phyloP scores from a whole-genome alignment of 1,140 invertebrate species.

The Caerostris extrusa region DNA sequence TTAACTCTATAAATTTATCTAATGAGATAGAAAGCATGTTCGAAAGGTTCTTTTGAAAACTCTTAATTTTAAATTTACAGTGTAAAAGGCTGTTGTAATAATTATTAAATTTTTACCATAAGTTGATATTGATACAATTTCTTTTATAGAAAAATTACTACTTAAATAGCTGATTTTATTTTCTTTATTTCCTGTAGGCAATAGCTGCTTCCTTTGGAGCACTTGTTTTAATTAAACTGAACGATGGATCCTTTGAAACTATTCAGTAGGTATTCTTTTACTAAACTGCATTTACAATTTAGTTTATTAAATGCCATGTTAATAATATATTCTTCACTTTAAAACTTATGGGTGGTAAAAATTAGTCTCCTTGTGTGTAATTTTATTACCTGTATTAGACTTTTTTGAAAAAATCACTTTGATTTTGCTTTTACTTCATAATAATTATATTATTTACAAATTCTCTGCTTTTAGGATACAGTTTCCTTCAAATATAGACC shows the following conservation, averaged over 20 bases:
- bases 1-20: too few relatives aligned
- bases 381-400: background rate
- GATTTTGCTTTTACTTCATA: background rate
- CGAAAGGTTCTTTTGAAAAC: too few relatives aligned
- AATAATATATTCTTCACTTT: background rate
- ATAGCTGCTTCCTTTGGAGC: slow-evolving; percentile 74
- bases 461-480: slow-evolving; percentile 73
- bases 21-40: too few relatives aligned
- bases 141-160: too few relatives aligned
- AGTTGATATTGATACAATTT: too few relatives aligned
- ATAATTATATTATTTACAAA: slow-evolving; percentile 24
- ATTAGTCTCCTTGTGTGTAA: too few relatives aligned
- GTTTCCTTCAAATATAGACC: slow-evolving; percentile 78
- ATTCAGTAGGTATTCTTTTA: slow-evolving; percentile 51
- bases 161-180: background rate
- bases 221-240: slow-evolving; percentile 73
- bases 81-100: too few relatives aligned
- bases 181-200: slow-evolving; percentile 56
- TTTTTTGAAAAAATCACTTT: background rate
- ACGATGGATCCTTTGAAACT: slow-evolving; percentile 61
- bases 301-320: background rate
- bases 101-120: too few relatives aligned
- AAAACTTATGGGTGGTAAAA: too few relatives aligned
- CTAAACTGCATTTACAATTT: background rate
- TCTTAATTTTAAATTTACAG: too few relatives aligned